Evolutionary conservation across 2,113 vertebrate genomes (phyloP).

Genomic region (Crocuta crocuta): DNA sequence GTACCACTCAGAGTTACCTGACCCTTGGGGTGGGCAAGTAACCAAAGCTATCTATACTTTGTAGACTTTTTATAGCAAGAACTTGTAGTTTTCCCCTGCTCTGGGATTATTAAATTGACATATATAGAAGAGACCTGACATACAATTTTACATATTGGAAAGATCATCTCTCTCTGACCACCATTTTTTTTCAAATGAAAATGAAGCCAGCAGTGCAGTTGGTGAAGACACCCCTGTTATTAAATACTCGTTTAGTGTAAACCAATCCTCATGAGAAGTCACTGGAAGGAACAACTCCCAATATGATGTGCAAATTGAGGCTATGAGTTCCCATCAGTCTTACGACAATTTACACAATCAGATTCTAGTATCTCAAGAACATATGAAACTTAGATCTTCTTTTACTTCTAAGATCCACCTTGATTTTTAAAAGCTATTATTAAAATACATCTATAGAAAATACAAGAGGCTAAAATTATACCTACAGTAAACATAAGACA

Average conservation of each 20-base stretch:
- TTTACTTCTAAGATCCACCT: background rate
- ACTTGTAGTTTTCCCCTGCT: background rate
- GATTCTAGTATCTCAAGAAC: background rate
- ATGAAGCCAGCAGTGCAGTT: background rate
- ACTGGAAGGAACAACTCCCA: background rate
- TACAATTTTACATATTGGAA: background rate
- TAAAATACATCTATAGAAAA: constrained; percentile 40
- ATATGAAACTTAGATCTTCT: background rate
- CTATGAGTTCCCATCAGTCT: constrained; percentile 50
- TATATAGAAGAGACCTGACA: background rate
- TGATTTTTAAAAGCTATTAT: constrained; percentile 31
- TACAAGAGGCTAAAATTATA: constrained; percentile 75
- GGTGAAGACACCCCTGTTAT: background rate
- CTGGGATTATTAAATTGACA: background rate
- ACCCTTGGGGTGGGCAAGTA: background rate
- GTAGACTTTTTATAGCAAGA: background rate
- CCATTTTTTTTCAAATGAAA: background rate
- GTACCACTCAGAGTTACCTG: background rate
- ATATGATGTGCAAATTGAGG: background rate
- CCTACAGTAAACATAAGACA: constrained; percentile 76
- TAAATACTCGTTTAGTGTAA: background rate
- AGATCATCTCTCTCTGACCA: background rate
- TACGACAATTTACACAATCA: constrained; percentile 22
- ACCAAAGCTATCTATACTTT: background rate
- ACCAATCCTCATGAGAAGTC: background rate